These are phyloP conservation scores for Athetis lepigone DNA, from an alignment of 2,888 invertebrate species.

Conservation along the genomic window DNA sequence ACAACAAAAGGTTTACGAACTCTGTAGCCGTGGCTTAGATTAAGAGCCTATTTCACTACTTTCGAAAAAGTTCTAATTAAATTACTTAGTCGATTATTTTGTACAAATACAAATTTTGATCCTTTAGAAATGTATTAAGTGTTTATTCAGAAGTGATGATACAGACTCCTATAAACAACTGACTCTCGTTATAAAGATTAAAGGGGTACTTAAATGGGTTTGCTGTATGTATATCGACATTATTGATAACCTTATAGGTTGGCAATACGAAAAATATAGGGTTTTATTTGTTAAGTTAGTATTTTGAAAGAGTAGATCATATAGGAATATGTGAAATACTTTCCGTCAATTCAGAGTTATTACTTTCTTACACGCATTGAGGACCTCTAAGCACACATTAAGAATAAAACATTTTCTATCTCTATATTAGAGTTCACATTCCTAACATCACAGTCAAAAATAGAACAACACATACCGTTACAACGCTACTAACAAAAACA, in stretches of 20 bases:
- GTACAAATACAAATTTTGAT: neutral
- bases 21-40: conserved; percentile 15
- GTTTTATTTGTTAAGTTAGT: neutral
- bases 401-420: neutral
- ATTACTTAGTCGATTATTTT: neutral
- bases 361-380: neutral
- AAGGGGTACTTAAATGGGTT: conserved; percentile 5
- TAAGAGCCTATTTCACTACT: neutral
- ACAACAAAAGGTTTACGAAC: conserved; percentile 27
- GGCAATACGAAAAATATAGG: conserved; percentile 35
- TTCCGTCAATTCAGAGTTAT: neutral
- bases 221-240: neutral
- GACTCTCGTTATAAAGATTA: conserved; percentile 21
- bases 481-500: neutral
- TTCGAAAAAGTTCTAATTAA: neutral
- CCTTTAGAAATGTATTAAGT: neutral
- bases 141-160: neutral
- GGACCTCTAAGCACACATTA: too few relatives aligned
- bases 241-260: conserved; percentile 50
- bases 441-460: neutral
- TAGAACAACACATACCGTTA: neutral
- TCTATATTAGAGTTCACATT: neutral
- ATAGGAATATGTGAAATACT: conserved; percentile 13
- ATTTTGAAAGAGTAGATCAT: neutral
- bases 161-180: neutral